A percentile compares a stretch with the other conserved stretches of the same genome.
phyloP scores from a whole-genome alignment of 2,113 vertebrate genomes.

The Petrocephalus zakoni region DNA sequence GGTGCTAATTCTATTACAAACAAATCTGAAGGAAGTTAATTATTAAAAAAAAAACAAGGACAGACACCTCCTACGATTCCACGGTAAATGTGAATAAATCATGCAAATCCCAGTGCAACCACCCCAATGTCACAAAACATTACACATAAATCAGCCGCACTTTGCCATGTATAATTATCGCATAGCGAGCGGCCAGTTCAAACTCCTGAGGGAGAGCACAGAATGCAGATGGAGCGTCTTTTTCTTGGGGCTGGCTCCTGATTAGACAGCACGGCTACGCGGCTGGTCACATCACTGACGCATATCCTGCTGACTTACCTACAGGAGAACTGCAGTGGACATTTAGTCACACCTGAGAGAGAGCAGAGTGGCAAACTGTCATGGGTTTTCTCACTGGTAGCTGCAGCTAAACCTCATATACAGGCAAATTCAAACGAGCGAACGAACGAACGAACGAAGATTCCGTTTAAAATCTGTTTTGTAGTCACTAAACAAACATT shows the following conservation, averaged over 20 bases:
- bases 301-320: not conserved
- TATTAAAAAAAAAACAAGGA: slow-evolving; percentile 43
- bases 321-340: not conserved
- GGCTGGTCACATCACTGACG: not conserved
- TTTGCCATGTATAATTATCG: not conserved
- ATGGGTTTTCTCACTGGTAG: not conserved
- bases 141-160: not conserved
- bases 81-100: not conserved
- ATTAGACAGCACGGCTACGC: not conserved
- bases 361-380: not conserved
- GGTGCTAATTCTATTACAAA: not conserved
- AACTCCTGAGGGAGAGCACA: not conserved
- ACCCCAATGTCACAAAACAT: not conserved
- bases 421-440: not conserved
- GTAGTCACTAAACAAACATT: not conserved
- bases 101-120: not conserved
- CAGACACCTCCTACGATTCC: not conserved
- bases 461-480: not conserved
- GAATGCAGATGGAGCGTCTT: not conserved
- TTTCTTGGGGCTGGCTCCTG: not conserved
- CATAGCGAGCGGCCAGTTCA: not conserved
- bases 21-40: slow-evolving; percentile 63
- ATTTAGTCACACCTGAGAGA: not conserved
- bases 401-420: not conserved
- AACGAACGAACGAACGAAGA: no score